Percentiles rank a stretch among this genome's conserved stretches.
Evolutionary conservation across 2,113 vertebrate genomes (phyloP).

Genomic region (Donacobius atricapilla): DNA sequence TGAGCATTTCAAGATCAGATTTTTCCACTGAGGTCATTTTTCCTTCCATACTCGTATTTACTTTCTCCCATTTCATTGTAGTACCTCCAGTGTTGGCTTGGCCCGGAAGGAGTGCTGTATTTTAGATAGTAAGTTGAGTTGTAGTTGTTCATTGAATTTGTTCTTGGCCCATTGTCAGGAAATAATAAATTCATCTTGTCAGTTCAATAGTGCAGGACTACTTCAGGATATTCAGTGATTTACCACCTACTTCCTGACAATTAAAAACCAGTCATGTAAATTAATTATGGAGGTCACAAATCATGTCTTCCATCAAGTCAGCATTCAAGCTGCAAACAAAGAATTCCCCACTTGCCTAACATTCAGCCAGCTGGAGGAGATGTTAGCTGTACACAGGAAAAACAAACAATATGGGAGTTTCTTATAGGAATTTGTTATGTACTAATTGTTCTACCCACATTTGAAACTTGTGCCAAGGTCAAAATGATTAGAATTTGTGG

Average conservation of each 20-base stretch:
- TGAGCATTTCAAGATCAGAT: background rate
- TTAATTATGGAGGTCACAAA: background rate
- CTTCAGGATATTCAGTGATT: background rate
- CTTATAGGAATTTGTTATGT: background rate
- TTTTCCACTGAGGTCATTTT: background rate
- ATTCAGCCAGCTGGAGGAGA: background rate
- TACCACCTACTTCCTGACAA: background rate
- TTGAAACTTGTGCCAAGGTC: background rate
- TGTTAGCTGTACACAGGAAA: background rate
- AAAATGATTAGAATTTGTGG: background rate
- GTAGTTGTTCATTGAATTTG: background rate
- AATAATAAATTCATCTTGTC: slow-evolving; percentile 44
- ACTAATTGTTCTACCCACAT: background rate
- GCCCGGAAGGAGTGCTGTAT: background rate
- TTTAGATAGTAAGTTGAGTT: background rate
- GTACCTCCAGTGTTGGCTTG: background rate
- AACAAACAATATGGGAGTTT: background rate
- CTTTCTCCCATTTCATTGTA: background rate
- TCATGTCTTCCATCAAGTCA: background rate
- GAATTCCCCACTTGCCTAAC: background rate
- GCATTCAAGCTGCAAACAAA: background rate
- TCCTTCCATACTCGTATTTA: background rate
- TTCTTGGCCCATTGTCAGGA: background rate
- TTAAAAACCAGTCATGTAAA: background rate
- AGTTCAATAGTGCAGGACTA: background rate